Evolutionary conservation across 2,113 vertebrate genomes (phyloP), one percentile per base, ranked within the genome.

Genomic region (Bubo blakistoni): DNA sequence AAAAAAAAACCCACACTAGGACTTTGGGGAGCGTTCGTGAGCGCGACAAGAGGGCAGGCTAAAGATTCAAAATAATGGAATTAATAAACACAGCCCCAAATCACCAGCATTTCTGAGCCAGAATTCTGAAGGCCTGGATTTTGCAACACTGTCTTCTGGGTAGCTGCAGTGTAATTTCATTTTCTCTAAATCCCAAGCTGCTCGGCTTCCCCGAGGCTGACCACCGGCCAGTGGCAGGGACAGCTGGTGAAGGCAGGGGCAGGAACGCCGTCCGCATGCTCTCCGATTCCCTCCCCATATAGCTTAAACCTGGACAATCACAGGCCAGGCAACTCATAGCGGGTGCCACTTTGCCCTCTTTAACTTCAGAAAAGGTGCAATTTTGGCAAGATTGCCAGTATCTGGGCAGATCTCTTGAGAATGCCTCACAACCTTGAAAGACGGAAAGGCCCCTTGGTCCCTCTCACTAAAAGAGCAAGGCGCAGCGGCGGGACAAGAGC

Each of bases 271-370:
- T 20, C 85, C 54, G 9, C 58, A 7, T 3, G n/a, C 36, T 54
- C 54, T 7, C n/a, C 7, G 1, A 6, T 29, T 36, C 32, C n/a
- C 19, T 74, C 47, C 42, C 46, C 26, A 40, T 32, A 2, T 0
- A 70, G 54, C 54, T 81, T 46, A 26, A 77, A 62, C 51, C 49
- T 16, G 42, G 36, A 26, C 55, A 30, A 10, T 19, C 49, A 5
- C 3, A 0, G 47, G 13, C 70, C 19, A 6, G 54, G 36, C 36
- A 55, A 49, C 11, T 21, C 2, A 1, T 7, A 32, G 27, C 22
- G 5, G 36, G 24, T 14, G 6, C 9, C 1, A 1, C 67, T 34
- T 27, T 9, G 9, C 17, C 40, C 34, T 72, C 63, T 61, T 30
- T 46, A 79, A 25, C 87, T 65, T 51, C 59, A 30, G 13, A n/a